These are phyloP conservation scores for Adela reaumurella DNA, from an alignment of 2,888 invertebrate species.

Conservation along the genomic window DNA sequence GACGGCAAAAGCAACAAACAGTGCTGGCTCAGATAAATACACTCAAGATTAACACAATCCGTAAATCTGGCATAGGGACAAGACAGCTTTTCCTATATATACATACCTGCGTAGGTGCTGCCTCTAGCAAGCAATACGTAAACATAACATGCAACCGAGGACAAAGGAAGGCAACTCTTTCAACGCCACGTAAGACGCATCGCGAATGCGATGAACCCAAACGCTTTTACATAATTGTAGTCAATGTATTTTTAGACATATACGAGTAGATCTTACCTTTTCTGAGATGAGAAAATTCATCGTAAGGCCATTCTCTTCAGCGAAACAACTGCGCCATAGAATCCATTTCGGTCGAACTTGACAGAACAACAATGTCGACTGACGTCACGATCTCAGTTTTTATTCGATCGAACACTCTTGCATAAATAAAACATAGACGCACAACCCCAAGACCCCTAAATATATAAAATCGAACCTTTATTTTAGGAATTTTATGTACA, in stretches of 20 bases:
- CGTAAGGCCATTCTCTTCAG: slow-evolving; percentile 49
- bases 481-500: no score
- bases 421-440: no score
- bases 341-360: slow-evolving; percentile 53
- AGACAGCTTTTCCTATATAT: no score
- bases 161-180: neutral
- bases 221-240: neutral
- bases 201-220: neutral
- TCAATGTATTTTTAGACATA: neutral
- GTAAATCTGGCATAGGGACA: no score
- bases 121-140: neutral
- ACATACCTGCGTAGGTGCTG: neutral
- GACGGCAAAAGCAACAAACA: no score
- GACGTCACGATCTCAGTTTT: slow-evolving; percentile 54
- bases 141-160: neutral
- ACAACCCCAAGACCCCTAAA: no score
- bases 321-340: slow-evolving; percentile 51
- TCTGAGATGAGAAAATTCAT: slow-evolving; percentile 39
- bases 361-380: slow-evolving; percentile 61
- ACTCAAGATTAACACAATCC: no score
- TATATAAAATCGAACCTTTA: no score
- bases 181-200: neutral
- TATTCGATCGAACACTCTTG: neutral
- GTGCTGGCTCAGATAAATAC: no score
- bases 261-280: slow-evolving; percentile 27